A percentile compares a stretch with the other conserved stretches of the same genome.
Conservation (phyloP, 2,797 vertebrate genomes). For the Sebastes variabilis region DNA sequence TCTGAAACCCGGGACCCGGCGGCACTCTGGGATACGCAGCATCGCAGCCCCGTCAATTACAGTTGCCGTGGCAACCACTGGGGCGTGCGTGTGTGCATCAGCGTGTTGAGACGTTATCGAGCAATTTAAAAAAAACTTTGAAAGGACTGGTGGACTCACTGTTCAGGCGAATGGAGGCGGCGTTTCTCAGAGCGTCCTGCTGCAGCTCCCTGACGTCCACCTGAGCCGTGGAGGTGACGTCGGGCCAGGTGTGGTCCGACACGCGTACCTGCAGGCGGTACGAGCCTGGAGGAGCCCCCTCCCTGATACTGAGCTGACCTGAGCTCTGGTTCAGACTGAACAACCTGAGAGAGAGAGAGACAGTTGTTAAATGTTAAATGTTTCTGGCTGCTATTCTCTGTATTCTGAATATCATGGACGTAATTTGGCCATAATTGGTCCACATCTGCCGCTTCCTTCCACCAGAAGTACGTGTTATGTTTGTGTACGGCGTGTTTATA, state of each 20-base stretch:
- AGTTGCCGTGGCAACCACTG: slow-evolving; percentile 6
- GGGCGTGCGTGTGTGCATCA: not conserved
- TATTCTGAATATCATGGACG: not conserved
- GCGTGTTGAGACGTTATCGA: not conserved
- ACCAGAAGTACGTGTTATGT: too few relatives aligned
- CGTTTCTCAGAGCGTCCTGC: slow-evolving; percentile 81
- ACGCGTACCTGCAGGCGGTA: slow-evolving; percentile 88
- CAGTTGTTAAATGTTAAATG: not conserved
- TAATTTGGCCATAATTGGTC: not conserved
- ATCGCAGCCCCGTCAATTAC: not conserved
- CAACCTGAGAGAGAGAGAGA: slow-evolving; percentile 67
- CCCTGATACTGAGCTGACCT: slow-evolving; percentile 86
- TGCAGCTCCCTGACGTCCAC: slow-evolving; percentile 85
- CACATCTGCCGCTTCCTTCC: not conserved
- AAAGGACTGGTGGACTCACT: slow-evolving; percentile 77
- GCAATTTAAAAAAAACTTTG: not conserved
- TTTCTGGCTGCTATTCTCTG: not conserved
- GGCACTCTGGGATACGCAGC: not conserved
- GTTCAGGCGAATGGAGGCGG: slow-evolving; percentile 85
- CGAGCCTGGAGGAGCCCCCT: slow-evolving; percentile 82
- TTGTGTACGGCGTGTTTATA: too few relatives aligned
- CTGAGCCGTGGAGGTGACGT: slow-evolving; percentile 85
- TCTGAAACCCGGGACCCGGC: not conserved
- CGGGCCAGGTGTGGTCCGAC: slow-evolving; percentile 88
- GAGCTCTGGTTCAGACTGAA: slow-evolving; percentile 88